phyloP scores from a whole-genome alignment of 2,888 invertebrate species.

The Nycteola revayana region DNA sequence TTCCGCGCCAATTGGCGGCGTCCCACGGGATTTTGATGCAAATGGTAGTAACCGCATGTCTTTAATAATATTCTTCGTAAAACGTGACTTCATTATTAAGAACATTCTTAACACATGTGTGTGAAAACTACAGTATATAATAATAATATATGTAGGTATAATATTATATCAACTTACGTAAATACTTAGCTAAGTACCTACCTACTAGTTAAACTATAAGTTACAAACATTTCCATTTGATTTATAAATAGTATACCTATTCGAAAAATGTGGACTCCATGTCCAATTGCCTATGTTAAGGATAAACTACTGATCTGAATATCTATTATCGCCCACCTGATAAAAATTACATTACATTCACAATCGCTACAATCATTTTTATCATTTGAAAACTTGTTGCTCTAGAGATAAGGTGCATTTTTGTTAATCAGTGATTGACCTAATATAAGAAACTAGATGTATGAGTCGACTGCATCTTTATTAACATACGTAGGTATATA shows the following conservation, averaged over 20 bases:
- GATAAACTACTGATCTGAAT: slow-evolving; percentile 16
- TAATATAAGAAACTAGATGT: slow-evolving; percentile 12
- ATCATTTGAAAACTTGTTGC: slow-evolving; percentile 20
- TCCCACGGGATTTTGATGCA: slow-evolving; percentile 64
- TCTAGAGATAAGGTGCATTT: slow-evolving; percentile 19
- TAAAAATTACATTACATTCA: slow-evolving; percentile 28
- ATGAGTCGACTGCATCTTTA: slow-evolving; percentile 26
- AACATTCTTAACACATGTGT: slow-evolving; percentile 15
- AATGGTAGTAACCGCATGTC: slow-evolving; percentile 88
- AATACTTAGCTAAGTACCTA: too few relatives aligned
- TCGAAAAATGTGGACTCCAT: too few relatives aligned
- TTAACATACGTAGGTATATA: slow-evolving; percentile 16
- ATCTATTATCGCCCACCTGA: slow-evolving; percentile 32
- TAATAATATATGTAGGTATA: too few relatives aligned
- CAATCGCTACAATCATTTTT: slow-evolving; percentile 10
- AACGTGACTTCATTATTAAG: slow-evolving; percentile 5
- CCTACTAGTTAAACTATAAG: too few relatives aligned
- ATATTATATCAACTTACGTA: too few relatives aligned
- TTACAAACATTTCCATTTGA: too few relatives aligned
- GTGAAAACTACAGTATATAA: too few relatives aligned
- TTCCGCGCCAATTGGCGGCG: slow-evolving; percentile 63
- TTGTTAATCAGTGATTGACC: slow-evolving; percentile 12
- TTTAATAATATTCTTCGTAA: slow-evolving; percentile 31
- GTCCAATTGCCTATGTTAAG: too few relatives aligned
- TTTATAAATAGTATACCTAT: too few relatives aligned